phyloP scores from a whole-genome alignment of 2,888 invertebrate genomes.

The Isotomurus palustris region DNA sequence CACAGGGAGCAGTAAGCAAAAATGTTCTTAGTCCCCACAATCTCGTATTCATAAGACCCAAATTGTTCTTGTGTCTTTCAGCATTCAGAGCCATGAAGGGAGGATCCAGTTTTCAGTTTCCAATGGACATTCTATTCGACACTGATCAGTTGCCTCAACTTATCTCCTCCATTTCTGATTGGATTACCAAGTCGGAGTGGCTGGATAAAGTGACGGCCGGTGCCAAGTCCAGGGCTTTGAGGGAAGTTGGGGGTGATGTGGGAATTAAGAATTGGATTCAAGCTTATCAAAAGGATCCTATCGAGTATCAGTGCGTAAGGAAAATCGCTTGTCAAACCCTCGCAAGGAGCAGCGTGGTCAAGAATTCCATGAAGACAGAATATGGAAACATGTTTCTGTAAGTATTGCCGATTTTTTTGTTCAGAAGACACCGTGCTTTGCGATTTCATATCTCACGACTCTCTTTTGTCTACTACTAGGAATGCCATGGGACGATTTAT shows the following conservation, averaged over 20 bases:
- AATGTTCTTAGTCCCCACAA: constrained; percentile 2
- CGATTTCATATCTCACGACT: background rate
- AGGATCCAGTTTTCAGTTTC: background rate
- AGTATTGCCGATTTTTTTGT: constrained; percentile 2
- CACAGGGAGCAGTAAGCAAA: constrained; percentile 32
- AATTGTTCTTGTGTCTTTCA: constrained; percentile 15
- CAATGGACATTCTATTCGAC: constrained; percentile 19
- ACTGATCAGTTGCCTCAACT: constrained; percentile 35
- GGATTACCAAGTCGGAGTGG: constrained; percentile 32
- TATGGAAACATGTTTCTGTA: constrained; percentile 40
- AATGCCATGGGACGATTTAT: constrained; percentile 30
- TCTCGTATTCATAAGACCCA: constrained; percentile 12
- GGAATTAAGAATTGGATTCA: constrained; percentile 33
- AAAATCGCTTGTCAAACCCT: constrained; percentile 41
- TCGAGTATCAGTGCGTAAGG: constrained; percentile 38
- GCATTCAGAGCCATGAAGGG: constrained; percentile 18
- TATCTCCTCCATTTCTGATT: constrained; percentile 31
- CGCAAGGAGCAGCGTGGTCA: constrained; percentile 30
- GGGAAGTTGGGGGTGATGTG: constrained; percentile 21
- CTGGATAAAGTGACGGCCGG: constrained; percentile 15
- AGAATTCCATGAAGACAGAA: constrained; percentile 31
- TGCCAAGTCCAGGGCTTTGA: constrained; percentile 14
- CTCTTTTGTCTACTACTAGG: constrained; percentile 11
- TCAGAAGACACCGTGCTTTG: background rate
- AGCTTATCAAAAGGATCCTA: constrained; percentile 43